Base-by-base conservation (phyloP, 1,140 invertebrate genomes). In the Temnothorax nylanderi region DNA sequence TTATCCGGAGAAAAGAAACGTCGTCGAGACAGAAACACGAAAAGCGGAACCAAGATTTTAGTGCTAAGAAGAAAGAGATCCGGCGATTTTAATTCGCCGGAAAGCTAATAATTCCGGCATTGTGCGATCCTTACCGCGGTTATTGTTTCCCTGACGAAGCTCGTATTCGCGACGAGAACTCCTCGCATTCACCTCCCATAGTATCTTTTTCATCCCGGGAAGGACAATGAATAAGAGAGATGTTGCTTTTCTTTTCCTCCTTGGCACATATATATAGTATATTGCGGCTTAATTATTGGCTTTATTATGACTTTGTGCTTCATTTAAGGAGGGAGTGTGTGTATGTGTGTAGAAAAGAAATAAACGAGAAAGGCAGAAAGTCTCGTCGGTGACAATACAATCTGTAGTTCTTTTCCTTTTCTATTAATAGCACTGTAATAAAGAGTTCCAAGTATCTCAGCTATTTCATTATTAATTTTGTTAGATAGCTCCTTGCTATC, bases 81-180 rank as follows among this genome's bases (percentile, higher is more conserved):
- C 67, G n/a, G 34, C 80, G 85, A 75, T 93, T 93, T 93, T 93
- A 93, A 93, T 94, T 93, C 91, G 92, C 89, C 88, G 91, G 88
- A 92, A 93, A 94, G 93, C 92, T 94, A 93, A 94, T 94, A 93
- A 94, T 94, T 94, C 91, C 88, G 78, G 88, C 90, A 94, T 93
- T 94, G 93, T 94, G 91, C 86, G 89, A 90, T 91, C 91, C 90
- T 93, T 90, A 87, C 84, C 77, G 87, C 88, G 86, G 91, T 94
- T 94, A 93, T 94, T 94, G 93, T 94, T 94, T 94, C 92, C 92
- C 91, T 87, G 89, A 75, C 88, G 92, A 81, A 86, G 80, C 91
- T 71, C 92, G 89, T 89, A 86, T 87, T 91, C 85, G 88, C 84
- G 84, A 88, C 87, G 88, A 93, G 88, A 86, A 88, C 76, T 92